Base-by-base conservation (phyloP, 2,888 invertebrate species). In the Eretmocerus hayati region DNA sequence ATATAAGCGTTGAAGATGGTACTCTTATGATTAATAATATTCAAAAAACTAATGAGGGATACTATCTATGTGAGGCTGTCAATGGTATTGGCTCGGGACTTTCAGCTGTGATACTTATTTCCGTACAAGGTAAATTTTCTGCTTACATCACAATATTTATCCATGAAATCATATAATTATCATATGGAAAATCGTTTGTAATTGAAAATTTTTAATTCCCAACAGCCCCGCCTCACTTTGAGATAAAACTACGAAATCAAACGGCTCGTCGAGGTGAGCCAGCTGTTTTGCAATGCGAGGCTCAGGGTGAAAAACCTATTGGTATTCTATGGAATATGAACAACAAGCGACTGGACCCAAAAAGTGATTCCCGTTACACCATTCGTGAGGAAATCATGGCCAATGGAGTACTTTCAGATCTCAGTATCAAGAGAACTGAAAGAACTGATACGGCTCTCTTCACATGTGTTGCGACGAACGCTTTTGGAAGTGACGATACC, bases 251-350 rank as follows among this genome's bases (percentile, higher is more conserved):
- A 67, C 81, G 89, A 48, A 92, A 93, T 64, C 91, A 92, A 74
- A 93, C 92, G 18, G 88, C 92, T 8, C 83, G 90, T 57, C 83
- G 90, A 56, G 89, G 89, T 48, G 92, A 93, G 72, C 90, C 91
- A 22, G 89, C 92, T 31, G 91, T 92, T 8, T 71, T 93, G 52
- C 90, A 90, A 65, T 93, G 93, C 71, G 90, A 90, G 74, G 91
- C 92, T 26, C 90, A 90, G 71, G 92, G 93, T 58, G 93, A 93
- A 72, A 90, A 90, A 78, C 93, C 93, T 26, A 92, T 93, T 70
- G 91, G 91, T 59, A 91, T 93, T 56, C 78, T 90, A 55, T 93
- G 93, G 92, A 91, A 90, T 75, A 91, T 91, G 83, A 90, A 92
- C 74, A 90, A 90, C 74, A 90, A 90, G 74, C 83, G 91, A 22